These are phyloP conservation scores for Falco concolor DNA, from an alignment of 2,797 vertebrate species.

Conservation along the genomic window DNA sequence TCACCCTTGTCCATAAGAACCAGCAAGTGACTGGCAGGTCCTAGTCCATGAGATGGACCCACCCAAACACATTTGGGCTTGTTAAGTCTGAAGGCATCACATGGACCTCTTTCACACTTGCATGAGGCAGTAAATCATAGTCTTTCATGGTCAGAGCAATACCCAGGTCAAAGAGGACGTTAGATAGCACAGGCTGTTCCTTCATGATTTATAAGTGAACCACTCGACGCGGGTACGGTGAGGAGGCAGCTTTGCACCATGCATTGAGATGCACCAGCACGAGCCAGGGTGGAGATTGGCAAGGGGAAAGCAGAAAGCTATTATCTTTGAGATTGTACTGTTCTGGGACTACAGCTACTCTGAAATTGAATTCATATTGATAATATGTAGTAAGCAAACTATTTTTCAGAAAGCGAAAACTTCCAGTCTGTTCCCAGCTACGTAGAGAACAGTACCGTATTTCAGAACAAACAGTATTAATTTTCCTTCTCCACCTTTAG, in stretches of 20 bases:
- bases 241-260: not conserved
- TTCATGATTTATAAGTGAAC: conserved; percentile 2
- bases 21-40: rapidly evolving
- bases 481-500: not conserved
- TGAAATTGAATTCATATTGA: conserved; percentile 43
- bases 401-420: conserved; percentile 16
- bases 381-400: conserved; percentile 30
- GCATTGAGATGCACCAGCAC: not conserved
- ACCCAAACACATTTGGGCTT: rapidly evolving
- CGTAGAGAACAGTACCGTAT: not conserved
- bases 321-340: conserved; percentile 14
- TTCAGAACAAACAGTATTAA: conserved; percentile 25
- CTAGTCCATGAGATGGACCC: rapidly evolving
- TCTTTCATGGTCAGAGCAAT: not conserved
- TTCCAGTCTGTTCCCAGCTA: conserved; percentile 3
- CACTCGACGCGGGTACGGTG: rapidly evolving
- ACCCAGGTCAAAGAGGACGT: not conserved
- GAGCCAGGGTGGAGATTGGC: not conserved
- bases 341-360: conserved; percentile 16
- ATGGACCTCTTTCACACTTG: not conserved
- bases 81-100: not conserved
- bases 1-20: not conserved
- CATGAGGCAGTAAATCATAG: not conserved
- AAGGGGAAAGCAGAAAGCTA: conserved; percentile 27
- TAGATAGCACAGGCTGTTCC: not conserved